Base-by-base conservation (phyloP, 2,113 vertebrate species). In the Aythya baeri region DNA sequence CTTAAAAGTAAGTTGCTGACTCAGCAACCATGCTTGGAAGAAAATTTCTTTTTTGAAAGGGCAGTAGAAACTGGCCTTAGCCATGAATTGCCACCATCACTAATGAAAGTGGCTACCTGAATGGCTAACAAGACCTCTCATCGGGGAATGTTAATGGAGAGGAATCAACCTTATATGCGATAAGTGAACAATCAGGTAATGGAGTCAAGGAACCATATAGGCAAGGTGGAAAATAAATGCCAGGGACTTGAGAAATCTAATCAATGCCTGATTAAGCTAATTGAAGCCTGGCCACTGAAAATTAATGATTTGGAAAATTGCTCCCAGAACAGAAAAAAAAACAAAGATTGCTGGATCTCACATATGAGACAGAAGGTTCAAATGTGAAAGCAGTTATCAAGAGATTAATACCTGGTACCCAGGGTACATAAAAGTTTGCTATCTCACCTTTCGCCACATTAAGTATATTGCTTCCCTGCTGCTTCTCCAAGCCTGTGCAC, bases 281-380 rank as follows among this genome's bases (percentile, higher is more conserved):
- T 96, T 97, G 96, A 97, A 97, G 94, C 91, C 86, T 95, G 90
- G 91, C 94, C 94, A 96, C 88, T 97, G 96, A 97, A 97, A 97
- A 97, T 96, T 97, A 97, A 97, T 97, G 96, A 96, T 97, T 95
- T 16, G n/a, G 94, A 97, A 97, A 97, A 97, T 96, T 97, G 89
- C 89, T 96, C 88, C 91, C 93, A 94, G 89, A 95, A 95, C 84
- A 86, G 86, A 93, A 94, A 90, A 52, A 52, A 96, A 96, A 89
- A 32, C 78, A 95, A 94, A 97, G 91, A 96, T 76, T 89, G 88
- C 81, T 92, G 76, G 87, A 91, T 94, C 80, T 93, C 91, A 78
- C 92, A 89, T 89, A 76, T 66, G 72, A 94, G 82, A 95, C 76
- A 84, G 91, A 95, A 97, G 81, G 94, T 96, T 95, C 94, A 94